Conservation (phyloP, 2,797 vertebrate genomes). For the Xerus rutilus region DNA sequence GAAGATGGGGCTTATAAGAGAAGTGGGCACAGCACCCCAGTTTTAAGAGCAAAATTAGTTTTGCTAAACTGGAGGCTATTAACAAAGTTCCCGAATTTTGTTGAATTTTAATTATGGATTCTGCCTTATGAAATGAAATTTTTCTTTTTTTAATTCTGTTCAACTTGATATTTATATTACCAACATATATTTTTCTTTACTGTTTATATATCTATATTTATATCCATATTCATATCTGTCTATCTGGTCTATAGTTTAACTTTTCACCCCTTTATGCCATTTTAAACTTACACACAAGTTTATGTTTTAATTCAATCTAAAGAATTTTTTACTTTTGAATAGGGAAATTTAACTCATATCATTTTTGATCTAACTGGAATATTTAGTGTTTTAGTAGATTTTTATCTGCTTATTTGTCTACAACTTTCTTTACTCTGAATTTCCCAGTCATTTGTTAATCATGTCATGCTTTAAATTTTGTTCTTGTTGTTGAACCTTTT, state of each 20-base stretch:
- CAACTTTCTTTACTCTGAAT: not conserved
- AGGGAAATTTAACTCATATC: not conserved
- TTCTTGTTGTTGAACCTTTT: not conserved
- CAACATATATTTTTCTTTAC: not conserved
- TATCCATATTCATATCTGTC: not conserved
- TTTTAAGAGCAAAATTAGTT: not conserved
- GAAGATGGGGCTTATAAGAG: not conserved
- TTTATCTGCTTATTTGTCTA: not conserved
- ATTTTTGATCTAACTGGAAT: not conserved
- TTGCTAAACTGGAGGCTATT: not conserved
- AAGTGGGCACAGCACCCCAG: not conserved
- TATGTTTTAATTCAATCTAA: not conserved
- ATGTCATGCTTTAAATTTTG: not conserved
- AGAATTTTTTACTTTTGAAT: not conserved
- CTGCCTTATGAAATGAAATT: not conserved
- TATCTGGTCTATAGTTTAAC: not conserved
- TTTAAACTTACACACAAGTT: not conserved
- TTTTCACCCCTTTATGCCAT: not conserved
- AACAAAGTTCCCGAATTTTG: not conserved
- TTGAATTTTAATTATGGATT: not conserved
- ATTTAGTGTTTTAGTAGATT: not conserved
- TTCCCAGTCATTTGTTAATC: not conserved
- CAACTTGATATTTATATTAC: not conserved
- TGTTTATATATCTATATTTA: not conserved
- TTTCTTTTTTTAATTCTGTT: constrained; percentile 21